These are phyloP conservation scores for Turritopsis dohrnii DNA, from an alignment of 30 jellyfish, hydroid and myxozoan genomes.

Conservation along the genomic window DNA sequence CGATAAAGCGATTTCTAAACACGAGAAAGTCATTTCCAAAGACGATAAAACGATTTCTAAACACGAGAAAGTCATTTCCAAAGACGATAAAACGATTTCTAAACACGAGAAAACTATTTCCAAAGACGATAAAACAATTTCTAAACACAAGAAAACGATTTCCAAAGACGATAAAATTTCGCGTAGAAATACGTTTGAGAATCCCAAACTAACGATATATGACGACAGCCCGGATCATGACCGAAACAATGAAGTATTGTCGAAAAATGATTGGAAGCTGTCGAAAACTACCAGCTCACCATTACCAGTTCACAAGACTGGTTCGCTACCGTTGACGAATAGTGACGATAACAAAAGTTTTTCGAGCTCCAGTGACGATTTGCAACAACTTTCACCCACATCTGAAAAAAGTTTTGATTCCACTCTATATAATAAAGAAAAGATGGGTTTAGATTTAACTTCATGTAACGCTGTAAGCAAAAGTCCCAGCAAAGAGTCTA, in stretches of 20 bases:
- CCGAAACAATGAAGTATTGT: neutral
- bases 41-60: no score
- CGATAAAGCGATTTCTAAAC: no score
- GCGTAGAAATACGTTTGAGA: neutral
- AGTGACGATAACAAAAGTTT: constrained; percentile 36
- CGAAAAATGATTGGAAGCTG: neutral
- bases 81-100: no score
- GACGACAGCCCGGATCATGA: neutral
- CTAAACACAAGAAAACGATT: neutral
- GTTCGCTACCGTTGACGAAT: neutral
- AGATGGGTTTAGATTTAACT: neutral
- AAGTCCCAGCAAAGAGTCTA: neutral
- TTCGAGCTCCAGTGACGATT: constrained; percentile 23
- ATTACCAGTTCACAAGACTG: neutral
- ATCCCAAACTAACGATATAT: neutral
- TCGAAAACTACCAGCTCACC: neutral
- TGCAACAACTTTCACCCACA: neutral
- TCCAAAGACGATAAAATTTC: neutral
- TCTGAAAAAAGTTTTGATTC: neutral
- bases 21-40: no score
- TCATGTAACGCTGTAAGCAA: neutral
- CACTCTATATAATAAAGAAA: constrained; percentile 5
- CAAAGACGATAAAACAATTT: neutral
- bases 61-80: no score
- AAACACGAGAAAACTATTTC: neutral